Base-by-base conservation (phyloP, 2,113 vertebrate genomes). In the Alligator mississippiensis region DNA sequence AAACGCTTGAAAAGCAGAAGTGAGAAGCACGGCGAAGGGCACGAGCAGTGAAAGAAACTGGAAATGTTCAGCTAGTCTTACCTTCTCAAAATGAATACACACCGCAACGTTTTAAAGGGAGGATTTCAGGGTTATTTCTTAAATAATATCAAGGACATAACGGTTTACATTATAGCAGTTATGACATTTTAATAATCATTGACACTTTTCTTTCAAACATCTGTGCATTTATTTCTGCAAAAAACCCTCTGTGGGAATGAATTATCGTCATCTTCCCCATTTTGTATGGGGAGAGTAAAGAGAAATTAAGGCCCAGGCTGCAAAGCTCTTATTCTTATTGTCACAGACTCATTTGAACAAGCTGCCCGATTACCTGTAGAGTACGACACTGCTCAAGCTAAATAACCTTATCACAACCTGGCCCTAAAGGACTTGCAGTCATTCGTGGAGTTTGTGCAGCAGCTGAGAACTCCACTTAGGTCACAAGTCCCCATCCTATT, bases 51-150 rank as follows among this genome's bases (percentile, higher is more conserved):
- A 89, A 57, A 85, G 64, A 78, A 92, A 96, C 80, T 80, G 89
- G 80, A 47, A 84, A 70, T 82, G 84, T 55, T 80, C 85, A 47
- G 25, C 27, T 61, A 11, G 0, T 17, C 11, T 79, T 74, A 85
- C 87, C 62, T 87, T 70, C 80, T 82, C 2, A 3, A 82, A 85
- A 75, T 3, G 30, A 61, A 82, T 82, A 47, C 77, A 70, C n/a
- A 10, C 64, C 4, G 30, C 28, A 70, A 61, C 79, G 82, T 47
- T 79, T 87, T 70, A 72, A 72, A 47, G 82, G 76, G 57, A 76
- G 61, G 77, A 85, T 87, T 89, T 90, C 77, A 79, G 63, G 60
- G 87, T 92, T 95, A 79, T 81, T 82, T 28, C 21, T 74, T 68
- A 64, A 74, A 61, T 79, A 90, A 79, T 82, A 82, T 47, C 77